A percentile compares a stretch with the other conserved stretches of the same genome.
These are phyloP conservation scores for Melangyna quadrimaculata DNA, from an alignment of 2,888 invertebrate species.

Conservation along the genomic window DNA sequence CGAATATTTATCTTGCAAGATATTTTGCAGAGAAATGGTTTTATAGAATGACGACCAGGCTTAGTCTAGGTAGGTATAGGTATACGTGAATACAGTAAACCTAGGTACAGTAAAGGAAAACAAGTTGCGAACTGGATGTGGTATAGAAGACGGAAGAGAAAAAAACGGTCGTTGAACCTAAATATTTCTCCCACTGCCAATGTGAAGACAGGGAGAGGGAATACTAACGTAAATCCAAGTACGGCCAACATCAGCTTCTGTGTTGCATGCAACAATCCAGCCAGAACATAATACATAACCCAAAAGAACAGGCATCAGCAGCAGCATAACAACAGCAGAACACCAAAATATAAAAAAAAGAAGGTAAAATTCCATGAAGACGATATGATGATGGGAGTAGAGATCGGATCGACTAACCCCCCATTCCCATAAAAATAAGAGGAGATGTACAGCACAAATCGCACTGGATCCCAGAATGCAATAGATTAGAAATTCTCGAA, in stretches of 20 bases:
- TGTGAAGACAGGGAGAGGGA: neutral
- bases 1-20: slow-evolving; percentile 62
- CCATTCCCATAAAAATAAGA: neutral
- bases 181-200: neutral
- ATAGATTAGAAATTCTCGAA: slow-evolving; percentile 64
- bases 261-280: slow-evolving; percentile 70
- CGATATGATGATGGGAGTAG: slow-evolving; percentile 28
- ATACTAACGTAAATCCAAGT: slow-evolving; percentile 40
- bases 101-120: slow-evolving; percentile 23
- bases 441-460: slow-evolving; percentile 30
- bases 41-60: slow-evolving; percentile 26
- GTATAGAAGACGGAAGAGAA: slow-evolving; percentile 60
- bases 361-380: slow-evolving; percentile 43
- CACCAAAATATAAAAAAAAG: neutral
- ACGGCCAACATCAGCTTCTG: slow-evolving; percentile 60
- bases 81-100: neutral
- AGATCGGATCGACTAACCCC: neutral
- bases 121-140: slow-evolving; percentile 56
- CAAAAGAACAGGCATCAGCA: slow-evolving; percentile 33
- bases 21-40: slow-evolving; percentile 50
- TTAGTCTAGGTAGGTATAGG: neutral
- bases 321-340: neutral
- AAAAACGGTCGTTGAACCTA: slow-evolving; percentile 61
- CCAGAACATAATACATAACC: slow-evolving; percentile 66
- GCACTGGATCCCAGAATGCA: slow-evolving; percentile 48